Evolutionary conservation across 2,113 vertebrate genomes (phyloP), one percentile per base, ranked within the genome.

Genomic region (Chaetodon auriga): DNA sequence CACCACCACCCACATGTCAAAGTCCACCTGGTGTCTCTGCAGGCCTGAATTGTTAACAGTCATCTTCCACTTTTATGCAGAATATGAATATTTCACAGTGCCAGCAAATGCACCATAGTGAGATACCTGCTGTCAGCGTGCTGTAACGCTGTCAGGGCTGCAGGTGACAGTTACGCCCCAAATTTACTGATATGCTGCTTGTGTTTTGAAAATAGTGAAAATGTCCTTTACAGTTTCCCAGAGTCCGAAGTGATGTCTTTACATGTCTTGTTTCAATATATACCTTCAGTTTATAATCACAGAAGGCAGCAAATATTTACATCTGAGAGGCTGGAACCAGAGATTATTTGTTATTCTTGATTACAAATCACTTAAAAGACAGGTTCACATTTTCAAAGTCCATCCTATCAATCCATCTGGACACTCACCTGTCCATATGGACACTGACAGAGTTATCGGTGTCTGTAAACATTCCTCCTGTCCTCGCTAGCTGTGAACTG

Each of bases 51-150:
- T 12, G 5, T 36, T 9, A n/a, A 23, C 38, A 15, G 14, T 60
- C n/a, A 15, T 46, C 14, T 36, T 61, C 43, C 45, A 54, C 66
- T 48, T 77, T 60, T n/a, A 16, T 57, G 45, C 49, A 53, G 25
- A 69, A 53, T 46, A 68, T 65, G 11, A 85, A 77, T 14, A 66
- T 76, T 72, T 75, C 16, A 68, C 55, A 62, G 15, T 58, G 30
- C 5, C 30, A 30, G 43, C 6, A 58, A 64, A 69, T 41, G 46
- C 41, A 45, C 18, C 46, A 25, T 6, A 51, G n/a, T 25, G 45
- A 58, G 54, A 43, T 25, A 46, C 38, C 30, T 78, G 5, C 7
- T 23, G 13, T 78, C 65, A 78, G 38, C 18, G 15, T 23, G 36
- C 38, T 71, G 21, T 43, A 11, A 54, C 55, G 16, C 14, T 18